Conservation (phyloP, 1,140 invertebrate genomes). For the Heliconius hewitsoni region DNA sequence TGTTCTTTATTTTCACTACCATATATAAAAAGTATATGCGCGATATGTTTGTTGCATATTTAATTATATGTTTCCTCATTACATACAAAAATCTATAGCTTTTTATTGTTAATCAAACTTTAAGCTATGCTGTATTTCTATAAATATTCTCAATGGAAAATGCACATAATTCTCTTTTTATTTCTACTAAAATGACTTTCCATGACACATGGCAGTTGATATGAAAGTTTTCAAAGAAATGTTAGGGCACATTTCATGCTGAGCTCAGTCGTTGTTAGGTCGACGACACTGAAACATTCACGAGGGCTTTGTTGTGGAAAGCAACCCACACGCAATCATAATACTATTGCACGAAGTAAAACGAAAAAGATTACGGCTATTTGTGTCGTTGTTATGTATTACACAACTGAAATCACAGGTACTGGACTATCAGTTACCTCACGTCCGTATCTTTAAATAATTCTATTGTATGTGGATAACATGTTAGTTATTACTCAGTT, state of each 20-base stretch:
- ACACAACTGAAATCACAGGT: no score
- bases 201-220: constrained; percentile 37
- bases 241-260: constrained; percentile 44
- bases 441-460: no score
- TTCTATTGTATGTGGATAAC: no score
- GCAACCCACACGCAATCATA: constrained; percentile 44
- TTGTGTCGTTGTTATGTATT: background rate
- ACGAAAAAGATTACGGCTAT: constrained; percentile 32
- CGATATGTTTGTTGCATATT: background rate
- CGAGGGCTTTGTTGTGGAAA: constrained; percentile 46
- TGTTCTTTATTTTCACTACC: background rate
- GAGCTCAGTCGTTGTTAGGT: constrained; percentile 47
- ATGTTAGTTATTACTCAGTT: no score
- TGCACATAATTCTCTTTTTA: constrained; percentile 22
- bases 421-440: no score
- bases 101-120: background rate
- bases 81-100: no score
- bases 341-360: constrained; percentile 35
- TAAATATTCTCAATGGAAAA: constrained; percentile 20
- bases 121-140: background rate
- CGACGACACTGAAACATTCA: constrained; percentile 50
- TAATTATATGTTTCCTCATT: no score
- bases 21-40: background rate
- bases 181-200: constrained; percentile 29
- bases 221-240: constrained; percentile 45